A percentile compares a stretch with the other conserved stretches of the same genome.
Evolutionary conservation across 2,797 vertebrate genomes (phyloP).

Genomic region (Alca torda): DNA sequence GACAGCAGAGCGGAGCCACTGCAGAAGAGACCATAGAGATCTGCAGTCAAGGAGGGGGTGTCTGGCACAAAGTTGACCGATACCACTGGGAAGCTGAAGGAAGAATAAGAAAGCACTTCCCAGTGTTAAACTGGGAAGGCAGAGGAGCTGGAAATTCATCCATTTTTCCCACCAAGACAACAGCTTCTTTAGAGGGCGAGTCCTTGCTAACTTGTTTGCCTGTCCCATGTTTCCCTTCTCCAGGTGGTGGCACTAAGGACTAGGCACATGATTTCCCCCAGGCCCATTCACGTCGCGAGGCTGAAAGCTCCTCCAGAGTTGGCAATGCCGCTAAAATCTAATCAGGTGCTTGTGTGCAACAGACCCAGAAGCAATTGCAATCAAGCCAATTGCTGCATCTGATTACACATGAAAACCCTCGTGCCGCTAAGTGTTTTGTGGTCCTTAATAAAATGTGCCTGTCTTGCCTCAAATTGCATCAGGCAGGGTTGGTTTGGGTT

Average conservation of each 20-base stretch:
- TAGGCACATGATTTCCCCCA: neutral
- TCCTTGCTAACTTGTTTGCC: neutral
- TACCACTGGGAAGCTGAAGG: neutral
- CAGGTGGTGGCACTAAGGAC: neutral
- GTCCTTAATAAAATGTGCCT: slow-evolving; percentile 57
- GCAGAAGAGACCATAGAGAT: neutral
- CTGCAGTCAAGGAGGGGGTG: fast-evolving
- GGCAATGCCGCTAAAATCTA: slow-evolving; percentile 33
- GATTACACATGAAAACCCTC: slow-evolving; percentile 61
- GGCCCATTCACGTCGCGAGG: fast-evolving
- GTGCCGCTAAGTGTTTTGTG: neutral
- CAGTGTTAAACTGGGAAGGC: neutral
- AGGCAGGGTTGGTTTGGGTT: neutral
- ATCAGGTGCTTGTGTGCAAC: slow-evolving; percentile 59
- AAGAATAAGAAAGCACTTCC: neutral
- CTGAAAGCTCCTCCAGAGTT: slow-evolving; percentile 26
- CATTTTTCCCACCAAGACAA: neutral
- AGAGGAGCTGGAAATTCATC: neutral
- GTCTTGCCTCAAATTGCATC: slow-evolving; percentile 28
- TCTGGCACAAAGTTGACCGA: neutral
- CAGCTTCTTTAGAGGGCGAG: neutral
- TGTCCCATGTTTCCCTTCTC: neutral
- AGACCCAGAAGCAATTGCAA: slow-evolving; percentile 64
- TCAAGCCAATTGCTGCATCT: slow-evolving; percentile 67
- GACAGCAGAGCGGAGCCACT: neutral